Evolutionary conservation across 2,888 invertebrate genomes (phyloP).

Genomic region (Hypercompe scribonia): DNA sequence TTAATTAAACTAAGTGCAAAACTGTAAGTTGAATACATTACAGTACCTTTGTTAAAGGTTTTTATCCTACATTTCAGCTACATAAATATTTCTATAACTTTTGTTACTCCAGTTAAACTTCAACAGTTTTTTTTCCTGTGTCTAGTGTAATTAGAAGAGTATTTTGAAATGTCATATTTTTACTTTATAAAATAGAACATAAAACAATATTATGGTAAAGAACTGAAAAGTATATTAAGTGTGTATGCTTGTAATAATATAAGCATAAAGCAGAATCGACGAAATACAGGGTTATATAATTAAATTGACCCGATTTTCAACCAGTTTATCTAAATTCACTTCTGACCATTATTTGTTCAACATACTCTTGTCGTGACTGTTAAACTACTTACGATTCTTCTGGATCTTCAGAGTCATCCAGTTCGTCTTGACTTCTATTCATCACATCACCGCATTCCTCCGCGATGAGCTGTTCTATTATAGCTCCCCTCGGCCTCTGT

Average conservation of each 20-base stretch:
- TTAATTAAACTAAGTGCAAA: not conserved
- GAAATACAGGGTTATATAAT: not conserved
- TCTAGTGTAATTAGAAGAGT: too few relatives aligned
- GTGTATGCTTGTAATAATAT: too few relatives aligned
- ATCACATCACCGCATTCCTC: slow-evolving; percentile 80
- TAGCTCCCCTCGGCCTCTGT: slow-evolving; percentile 75
- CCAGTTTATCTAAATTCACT: not conserved
- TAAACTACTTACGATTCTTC: slow-evolving; percentile 78
- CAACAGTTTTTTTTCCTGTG: too few relatives aligned
- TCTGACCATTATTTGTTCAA: not conserved
- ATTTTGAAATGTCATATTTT: too few relatives aligned
- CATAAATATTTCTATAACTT: too few relatives aligned
- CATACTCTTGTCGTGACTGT: not conserved
- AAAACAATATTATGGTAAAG: too few relatives aligned
- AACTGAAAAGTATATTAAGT: too few relatives aligned
- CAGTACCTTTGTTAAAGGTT: too few relatives aligned
- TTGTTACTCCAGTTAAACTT: too few relatives aligned
- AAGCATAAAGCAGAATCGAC: not conserved
- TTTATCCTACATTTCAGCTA: too few relatives aligned
- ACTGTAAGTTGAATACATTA: not conserved
- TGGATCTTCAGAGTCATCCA: slow-evolving; percentile 88
- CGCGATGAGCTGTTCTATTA: slow-evolving; percentile 80
- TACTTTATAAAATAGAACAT: too few relatives aligned
- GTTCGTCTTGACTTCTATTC: slow-evolving; percentile 83
- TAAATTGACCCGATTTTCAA: not conserved